Base-by-base conservation (phyloP, 2,888 invertebrate genomes). In the Diloba caeruleocephala region DNA sequence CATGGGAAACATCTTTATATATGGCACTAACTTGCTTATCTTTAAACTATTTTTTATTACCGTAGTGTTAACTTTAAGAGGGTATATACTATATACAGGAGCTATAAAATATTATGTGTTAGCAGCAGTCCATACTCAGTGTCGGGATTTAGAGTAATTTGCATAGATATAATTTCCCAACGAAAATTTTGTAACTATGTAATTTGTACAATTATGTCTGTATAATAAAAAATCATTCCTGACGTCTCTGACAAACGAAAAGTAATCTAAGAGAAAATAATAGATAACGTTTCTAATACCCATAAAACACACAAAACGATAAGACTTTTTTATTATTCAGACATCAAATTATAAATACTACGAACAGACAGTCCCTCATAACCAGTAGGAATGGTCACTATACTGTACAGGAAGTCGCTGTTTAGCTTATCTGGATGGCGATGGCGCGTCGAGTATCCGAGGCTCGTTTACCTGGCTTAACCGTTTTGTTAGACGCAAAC, bases 381-480 rank as follows among this genome's bases (percentile, higher is more conserved):
- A 58, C 62, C 56, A 56, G 37, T 37, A 69, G 42, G 15, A 45
- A 57, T 79, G 76, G 84, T 59, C 78, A 81, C 83, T 71, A 59
- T 78, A 79, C 48, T 37, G 42, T 64, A 78, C 87, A 88, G 90
- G 91, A 91, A 89, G 88, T 87, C 72, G 71, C 81, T 85, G 82
- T 91, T 91, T 90, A 89, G 84, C 85, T 90, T 89, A 91, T 89
- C 89, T 86, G 79, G 76, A 79, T 82, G 83, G 76, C 69, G 76
- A 79, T 82, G 83, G 76, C 69, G 76, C 78, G 80, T 71, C 79
- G 78, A 77, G 77, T 78, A 76, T 77, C 70, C 68, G 72, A 71
- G 74, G 57, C 82, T 71, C 79, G 74, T 84, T 84, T 84, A 86
- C 82, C 81, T 84, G 81, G 69, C 78, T 73, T 65, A 74, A 78